Evolutionary conservation across 1,140 invertebrate species (phyloP).

Genomic region (Argopecten irradians): DNA sequence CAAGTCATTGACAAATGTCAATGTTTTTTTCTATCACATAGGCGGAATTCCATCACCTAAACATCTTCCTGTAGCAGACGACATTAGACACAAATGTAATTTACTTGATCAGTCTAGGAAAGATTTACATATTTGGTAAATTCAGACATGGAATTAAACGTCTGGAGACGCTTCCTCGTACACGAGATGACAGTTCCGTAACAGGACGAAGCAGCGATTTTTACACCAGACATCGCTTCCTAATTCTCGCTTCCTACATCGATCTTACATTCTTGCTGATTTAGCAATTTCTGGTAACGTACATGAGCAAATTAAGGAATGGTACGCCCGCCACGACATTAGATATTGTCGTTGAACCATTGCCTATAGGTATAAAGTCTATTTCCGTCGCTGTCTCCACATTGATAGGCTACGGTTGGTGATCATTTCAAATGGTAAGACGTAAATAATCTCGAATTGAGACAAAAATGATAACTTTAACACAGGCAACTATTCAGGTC

Average conservation of each 20-base stretch:
- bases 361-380: background rate
- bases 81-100: background rate
- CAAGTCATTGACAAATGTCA: no score
- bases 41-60: no score
- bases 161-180: background rate
- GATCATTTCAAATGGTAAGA: background rate
- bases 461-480: no score
- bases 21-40: no score
- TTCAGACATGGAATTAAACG: background rate
- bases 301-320: constrained; percentile 15
- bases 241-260: background rate
- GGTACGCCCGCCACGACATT: background rate
- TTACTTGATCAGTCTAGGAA: background rate
- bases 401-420: no score
- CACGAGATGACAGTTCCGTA: background rate
- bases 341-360: background rate
- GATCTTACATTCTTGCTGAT: background rate
- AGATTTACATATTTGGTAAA: background rate
- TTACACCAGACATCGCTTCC: background rate
- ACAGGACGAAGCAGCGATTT: background rate
- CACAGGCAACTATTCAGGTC: no score
- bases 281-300: background rate
- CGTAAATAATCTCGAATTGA: no score
- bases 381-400: background rate
- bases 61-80: background rate